A percentile compares a stretch with the other conserved stretches of the same genome.
phyloP scores from a whole-genome alignment of 1,140 invertebrate genomes.

The Brachionus paranguensis region DNA sequence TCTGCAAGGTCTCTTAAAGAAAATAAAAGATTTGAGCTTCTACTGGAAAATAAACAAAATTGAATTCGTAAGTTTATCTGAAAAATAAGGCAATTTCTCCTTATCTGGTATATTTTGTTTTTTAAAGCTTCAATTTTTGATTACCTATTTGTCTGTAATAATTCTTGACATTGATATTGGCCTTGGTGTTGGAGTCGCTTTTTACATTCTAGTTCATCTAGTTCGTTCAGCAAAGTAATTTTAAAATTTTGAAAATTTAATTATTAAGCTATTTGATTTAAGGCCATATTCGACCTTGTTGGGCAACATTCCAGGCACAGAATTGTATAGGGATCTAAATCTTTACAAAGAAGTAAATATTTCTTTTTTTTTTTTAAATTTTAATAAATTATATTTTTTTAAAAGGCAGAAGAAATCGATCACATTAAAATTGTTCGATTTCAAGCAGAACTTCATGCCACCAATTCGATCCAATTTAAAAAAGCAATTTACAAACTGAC shows the following conservation, averaged over 20 bases:
- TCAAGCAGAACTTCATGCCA: constrained; percentile 2
- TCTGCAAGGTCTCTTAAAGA: constrained; percentile 55
- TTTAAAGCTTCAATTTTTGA: constrained; percentile 41
- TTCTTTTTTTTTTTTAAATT: not conserved
- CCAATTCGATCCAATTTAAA: constrained; percentile 2
- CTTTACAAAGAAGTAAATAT: constrained; percentile 1
- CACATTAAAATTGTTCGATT: constrained; percentile 11
- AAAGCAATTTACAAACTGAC: constrained; percentile 13
- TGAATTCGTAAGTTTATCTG: constrained; percentile 50
- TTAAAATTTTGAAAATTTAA: not conserved
- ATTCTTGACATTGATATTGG: constrained; percentile 42
- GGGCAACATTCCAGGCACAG: constrained; percentile 38
- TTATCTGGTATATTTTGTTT: not conserved
- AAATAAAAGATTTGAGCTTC: constrained; percentile 51
- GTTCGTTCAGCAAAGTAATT: constrained; percentile 55
- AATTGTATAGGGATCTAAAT: constrained; percentile 39
- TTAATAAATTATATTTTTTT: not conserved
- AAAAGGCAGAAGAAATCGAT: constrained; percentile 26
- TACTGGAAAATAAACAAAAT: constrained; percentile 50
- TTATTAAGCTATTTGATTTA: not conserved
- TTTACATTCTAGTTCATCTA: constrained; percentile 40
- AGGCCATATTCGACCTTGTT: constrained; percentile 35
- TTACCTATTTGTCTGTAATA: constrained; percentile 40
- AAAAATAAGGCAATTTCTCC: not conserved
- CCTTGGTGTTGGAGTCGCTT: constrained; percentile 45